Evolutionary conservation across 2,113 vertebrate species (phyloP).

Genomic region (Pseudonaja textilis): DNA sequence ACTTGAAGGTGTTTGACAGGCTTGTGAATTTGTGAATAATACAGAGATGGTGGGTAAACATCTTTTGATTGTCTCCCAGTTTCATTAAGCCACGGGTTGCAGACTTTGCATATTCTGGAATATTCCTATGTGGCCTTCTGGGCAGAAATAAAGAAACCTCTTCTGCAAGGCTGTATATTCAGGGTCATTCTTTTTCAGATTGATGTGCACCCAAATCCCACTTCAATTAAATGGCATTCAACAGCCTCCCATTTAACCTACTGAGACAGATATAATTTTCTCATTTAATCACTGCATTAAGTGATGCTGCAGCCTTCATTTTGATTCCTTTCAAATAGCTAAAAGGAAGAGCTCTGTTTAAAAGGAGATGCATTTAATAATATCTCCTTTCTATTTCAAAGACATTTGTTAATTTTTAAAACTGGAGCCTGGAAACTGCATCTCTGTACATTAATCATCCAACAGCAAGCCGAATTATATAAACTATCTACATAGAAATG

Average conservation of each 20-base stretch:
- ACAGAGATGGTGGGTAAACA: not conserved
- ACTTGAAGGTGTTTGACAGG: conserved; percentile 1
- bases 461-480: not conserved
- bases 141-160: not conserved
- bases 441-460: not conserved
- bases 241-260: not conserved
- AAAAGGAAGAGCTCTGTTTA: not conserved
- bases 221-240: conserved; percentile 8
- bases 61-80: conserved; percentile 5
- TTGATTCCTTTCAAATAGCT: not conserved
- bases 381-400: not conserved
- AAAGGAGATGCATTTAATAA: not conserved
- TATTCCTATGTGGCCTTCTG: not conserved
- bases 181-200: not conserved
- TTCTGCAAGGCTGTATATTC: not conserved
- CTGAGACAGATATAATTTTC: not conserved
- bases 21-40: conserved; percentile 14
- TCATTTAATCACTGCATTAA: conserved; percentile 13
- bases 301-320: not conserved
- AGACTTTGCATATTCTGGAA: not conserved
- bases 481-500: not conserved
- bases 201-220: conserved; percentile 11
- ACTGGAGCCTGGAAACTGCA: not conserved
- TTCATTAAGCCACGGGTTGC: not conserved
- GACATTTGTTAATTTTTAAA: not conserved